These are phyloP conservation scores for Rhamphomyia laevipes DNA, from an alignment of 2,888 invertebrate genomes.

Conservation along the genomic window DNA sequence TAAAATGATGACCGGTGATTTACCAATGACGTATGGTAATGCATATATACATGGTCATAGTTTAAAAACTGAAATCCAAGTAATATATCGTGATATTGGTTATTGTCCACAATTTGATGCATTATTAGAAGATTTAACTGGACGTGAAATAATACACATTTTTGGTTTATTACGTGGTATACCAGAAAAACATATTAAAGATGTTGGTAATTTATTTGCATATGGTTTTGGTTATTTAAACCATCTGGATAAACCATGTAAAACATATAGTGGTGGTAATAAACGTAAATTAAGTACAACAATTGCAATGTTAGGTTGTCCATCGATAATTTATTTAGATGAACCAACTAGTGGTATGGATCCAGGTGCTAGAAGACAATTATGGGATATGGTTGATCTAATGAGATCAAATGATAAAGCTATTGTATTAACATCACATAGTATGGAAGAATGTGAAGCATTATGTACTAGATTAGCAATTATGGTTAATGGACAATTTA, in stretches of 20 bases:
- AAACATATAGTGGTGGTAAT: conserved; percentile 60
- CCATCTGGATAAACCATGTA: conserved; percentile 49
- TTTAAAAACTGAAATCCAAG: conserved; percentile 42
- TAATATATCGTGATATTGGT: conserved; percentile 49
- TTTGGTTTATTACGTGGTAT: conserved; percentile 55
- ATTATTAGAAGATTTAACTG: conserved; percentile 56
- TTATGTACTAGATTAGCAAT: conserved; percentile 61
- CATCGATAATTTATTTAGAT: conserved; percentile 57
- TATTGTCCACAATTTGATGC: conserved; percentile 73
- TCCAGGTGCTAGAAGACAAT: conserved; percentile 47
- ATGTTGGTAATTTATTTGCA: conserved; percentile 31
- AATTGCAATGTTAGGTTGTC: conserved; percentile 55
- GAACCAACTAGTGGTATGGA: conserved; percentile 50
- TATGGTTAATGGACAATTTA: conserved; percentile 61
- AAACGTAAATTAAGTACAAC: conserved; percentile 63
- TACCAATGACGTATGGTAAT: conserved; percentile 54
- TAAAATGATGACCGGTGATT: conserved; percentile 81
- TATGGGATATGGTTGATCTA: conserved; percentile 65
- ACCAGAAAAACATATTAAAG: conserved; percentile 30
- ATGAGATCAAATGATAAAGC: conserved; percentile 60
- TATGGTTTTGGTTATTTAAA: conserved; percentile 47
- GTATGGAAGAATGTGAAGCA: conserved; percentile 77
- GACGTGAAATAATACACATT: conserved; percentile 54
- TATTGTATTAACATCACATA: conserved; percentile 72
- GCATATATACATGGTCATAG: conserved; percentile 52